phyloP scores from a whole-genome alignment of 2,888 invertebrate genomes.

The Pristionchus maxplancki region DNA sequence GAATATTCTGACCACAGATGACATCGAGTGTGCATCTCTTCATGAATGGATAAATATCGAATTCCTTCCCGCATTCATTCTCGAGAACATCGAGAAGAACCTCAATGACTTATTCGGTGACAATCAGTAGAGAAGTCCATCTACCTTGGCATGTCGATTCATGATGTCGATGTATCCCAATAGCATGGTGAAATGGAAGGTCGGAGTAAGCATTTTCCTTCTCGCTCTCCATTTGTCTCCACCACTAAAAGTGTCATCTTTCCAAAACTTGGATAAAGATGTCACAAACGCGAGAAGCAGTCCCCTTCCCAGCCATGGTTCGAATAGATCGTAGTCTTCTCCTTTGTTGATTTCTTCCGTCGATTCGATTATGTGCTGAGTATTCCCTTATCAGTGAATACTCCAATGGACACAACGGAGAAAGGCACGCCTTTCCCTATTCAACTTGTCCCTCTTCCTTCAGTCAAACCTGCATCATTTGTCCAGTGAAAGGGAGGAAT shows the following conservation, averaged over 20 bases:
- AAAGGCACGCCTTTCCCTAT: not conserved
- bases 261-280: not conserved
- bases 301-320: conserved; percentile 80
- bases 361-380: conserved; percentile 71
- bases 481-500: not conserved
- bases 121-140: no score
- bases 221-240: conserved; percentile 45
- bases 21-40: conserved; percentile 36
- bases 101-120: not conserved
- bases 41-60: conserved; percentile 29
- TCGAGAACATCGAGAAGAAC: conserved; percentile 30
- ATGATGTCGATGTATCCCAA: conserved; percentile 1
- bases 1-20: not conserved
- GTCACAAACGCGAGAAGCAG: conserved; percentile 74
- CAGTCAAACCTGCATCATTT: conserved; percentile 24
- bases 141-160: conserved; percentile 49
- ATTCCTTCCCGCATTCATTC: not conserved
- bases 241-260: not conserved
- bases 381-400: not conserved
- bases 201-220: conserved; percentile 40
- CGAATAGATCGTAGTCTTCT: conserved; percentile 78
- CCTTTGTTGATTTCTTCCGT: conserved; percentile 77
- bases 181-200: conserved; percentile 32
- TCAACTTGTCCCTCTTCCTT: not conserved
- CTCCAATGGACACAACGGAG: not conserved